Evolutionary conservation across 1,140 invertebrate genomes (phyloP), one percentile per base, ranked within the genome.

Genomic region (Aphelenchoides fujianensis): DNA sequence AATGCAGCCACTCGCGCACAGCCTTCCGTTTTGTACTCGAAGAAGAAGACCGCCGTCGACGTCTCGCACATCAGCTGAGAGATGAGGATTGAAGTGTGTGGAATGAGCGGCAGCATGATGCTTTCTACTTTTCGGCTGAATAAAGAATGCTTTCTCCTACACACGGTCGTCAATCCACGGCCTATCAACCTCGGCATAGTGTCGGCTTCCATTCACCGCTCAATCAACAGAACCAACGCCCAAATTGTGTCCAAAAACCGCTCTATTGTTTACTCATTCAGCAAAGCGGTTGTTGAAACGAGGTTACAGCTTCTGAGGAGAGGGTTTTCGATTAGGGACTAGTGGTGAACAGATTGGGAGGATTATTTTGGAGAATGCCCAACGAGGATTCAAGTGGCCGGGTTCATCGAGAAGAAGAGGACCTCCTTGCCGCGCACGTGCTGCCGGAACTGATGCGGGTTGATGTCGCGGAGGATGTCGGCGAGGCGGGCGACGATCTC

Each of bases 401-500:
- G 41, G 16, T 61, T 68, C 32, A 81, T 62, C 2, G 80, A 82
- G 67, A 81, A 81, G 74, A 75, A 82, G 12, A 82, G 79, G 2
- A 81, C 78, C 36, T 81, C 78, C 61, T 81, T 81, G 54, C 76
- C 77, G 9, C 74, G 75, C 30, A 80, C 76, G 27, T 61, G 72
- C 34, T 81, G 80, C 28, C 70, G 71, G 41, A 82, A 77, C 41
- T 84, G 81, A 48, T 83, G 74, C 9, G 81, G 81, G 67, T 83
- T 72, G 34, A 83, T 79, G 27, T 70, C 69, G 63, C 80, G 76
- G 28, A 83, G 69, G 62, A 83, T 84, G 12, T 77, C 69, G 7
- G 81, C 81, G 30, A 83, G 62, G 52, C 68, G 48, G 28, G 79
- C 73, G 7, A 83, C 82, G 36, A 83, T 79, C 53, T 82, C 72